These are phyloP conservation scores for Acanthornis magna DNA, from an alignment of 2,797 vertebrate genomes.

Conservation along the genomic window DNA sequence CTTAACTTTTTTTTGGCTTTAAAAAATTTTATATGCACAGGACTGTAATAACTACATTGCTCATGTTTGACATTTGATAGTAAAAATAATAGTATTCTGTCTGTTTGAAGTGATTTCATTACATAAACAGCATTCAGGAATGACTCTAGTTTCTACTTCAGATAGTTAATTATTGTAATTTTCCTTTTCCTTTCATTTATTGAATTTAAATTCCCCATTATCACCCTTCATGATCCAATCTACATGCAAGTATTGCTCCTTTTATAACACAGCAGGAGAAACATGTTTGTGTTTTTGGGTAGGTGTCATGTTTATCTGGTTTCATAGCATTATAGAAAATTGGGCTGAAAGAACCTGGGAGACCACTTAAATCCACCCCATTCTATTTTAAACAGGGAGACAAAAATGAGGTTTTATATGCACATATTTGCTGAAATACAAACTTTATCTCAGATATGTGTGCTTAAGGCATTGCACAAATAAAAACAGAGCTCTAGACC, in stretches of 20 bases:
- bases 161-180: neutral
- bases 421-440: constrained; percentile 20
- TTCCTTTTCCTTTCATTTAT: neutral
- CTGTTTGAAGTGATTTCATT: neutral
- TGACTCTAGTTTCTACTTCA: neutral
- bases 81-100: neutral
- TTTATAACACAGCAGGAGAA: neutral
- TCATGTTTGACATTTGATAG: neutral
- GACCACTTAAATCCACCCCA: neutral
- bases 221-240: neutral
- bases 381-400: constrained; percentile 1
- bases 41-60: neutral
- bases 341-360: neutral
- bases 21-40: neutral
- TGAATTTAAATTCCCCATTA: neutral
- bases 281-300: neutral
- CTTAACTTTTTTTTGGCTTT: neutral
- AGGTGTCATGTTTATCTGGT: neutral
- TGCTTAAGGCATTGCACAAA: constrained; percentile 7
- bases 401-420: neutral
- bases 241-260: neutral
- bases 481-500: neutral
- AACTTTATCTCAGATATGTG: constrained; percentile 6
- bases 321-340: neutral
- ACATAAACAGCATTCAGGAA: neutral